Evolutionary conservation across 2,888 invertebrate species (phyloP).

Genomic region (Hyposoter didymator): DNA sequence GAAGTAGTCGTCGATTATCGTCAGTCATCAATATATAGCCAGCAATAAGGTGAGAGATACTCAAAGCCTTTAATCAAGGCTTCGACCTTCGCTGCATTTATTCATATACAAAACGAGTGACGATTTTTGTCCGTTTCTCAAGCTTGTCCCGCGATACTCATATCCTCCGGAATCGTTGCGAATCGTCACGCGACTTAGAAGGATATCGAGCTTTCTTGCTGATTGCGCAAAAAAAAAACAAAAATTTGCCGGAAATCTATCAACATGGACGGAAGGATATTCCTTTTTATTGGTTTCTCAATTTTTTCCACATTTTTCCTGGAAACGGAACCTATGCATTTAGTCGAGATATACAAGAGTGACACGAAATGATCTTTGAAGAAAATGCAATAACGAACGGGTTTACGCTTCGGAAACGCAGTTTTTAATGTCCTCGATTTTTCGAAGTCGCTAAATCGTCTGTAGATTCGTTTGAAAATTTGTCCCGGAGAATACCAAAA

Average conservation of each 20-base stretch:
- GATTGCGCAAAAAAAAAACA: background rate
- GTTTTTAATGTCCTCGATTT: background rate
- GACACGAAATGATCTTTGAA: no score
- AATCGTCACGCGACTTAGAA: slow-evolving; percentile 39
- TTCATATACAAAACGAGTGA: slow-evolving; percentile 39
- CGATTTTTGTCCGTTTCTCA: slow-evolving; percentile 42
- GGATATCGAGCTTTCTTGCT: slow-evolving; percentile 25
- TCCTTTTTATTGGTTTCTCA: background rate
- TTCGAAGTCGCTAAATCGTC: background rate
- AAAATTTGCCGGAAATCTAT: background rate
- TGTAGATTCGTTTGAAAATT: background rate
- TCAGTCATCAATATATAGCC: slow-evolving; percentile 46
- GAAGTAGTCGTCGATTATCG: slow-evolving; percentile 60
- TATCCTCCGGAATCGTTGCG: slow-evolving; percentile 48
- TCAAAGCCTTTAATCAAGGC: slow-evolving; percentile 56
- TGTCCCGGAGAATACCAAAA: no score
- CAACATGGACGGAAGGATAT: background rate
- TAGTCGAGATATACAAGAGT: background rate
- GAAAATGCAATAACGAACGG: no score
- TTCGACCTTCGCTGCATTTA: slow-evolving; percentile 54
- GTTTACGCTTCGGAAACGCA: background rate
- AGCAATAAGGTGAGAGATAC: slow-evolving; percentile 44
- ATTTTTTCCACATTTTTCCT: background rate
- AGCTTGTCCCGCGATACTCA: background rate
- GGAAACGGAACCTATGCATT: background rate